Base-by-base conservation (phyloP, 2,888 invertebrate species). In the Reticulitermes lucifugus region DNA sequence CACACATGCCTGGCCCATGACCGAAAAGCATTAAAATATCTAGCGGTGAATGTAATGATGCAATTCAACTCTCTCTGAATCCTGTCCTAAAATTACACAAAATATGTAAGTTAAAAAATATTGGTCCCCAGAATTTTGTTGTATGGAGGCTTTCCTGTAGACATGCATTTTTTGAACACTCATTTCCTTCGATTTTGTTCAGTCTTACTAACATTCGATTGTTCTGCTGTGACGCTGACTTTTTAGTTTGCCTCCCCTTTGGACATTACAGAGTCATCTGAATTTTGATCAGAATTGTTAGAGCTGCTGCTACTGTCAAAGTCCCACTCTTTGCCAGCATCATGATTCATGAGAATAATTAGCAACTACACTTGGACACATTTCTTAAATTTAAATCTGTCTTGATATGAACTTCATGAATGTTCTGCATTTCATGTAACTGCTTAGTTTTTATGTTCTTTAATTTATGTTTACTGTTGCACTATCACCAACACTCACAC, bases 221-320 rank as follows among this genome's bases (percentile, higher is more conserved):
- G 14, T 55, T 55, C 14, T 46, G 46, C 18, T 18, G 55, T 55
- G 14, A 18, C 18, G 7, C 14, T 55, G 18, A 55, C 55, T 55
- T 55, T 55, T 55, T 18, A 55, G 18, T 55, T 55, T 55, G 5
- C 18, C 55, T 18, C 18, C 70, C 5, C 2, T 29, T 25, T 70
- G 70, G 70, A 70, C 3, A 29, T 55, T 55, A 79, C 12, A 35
- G 9, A 25, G 55, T 79, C 55, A 21, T 79, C 79, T 21, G 79
- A 55, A 9, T 79, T 79, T 7, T 79, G 46, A 18, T 46, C 25
- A 25, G 22, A n/a, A 12, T 79, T 55, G 25, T 41, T 10, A 22
- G 25, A 46, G 14, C 79, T 79, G 35, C 79, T 79, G n/a, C 55
- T 51, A n/a, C n/a, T 79, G n/a, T 22, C 21, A 18, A 14, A 79